Base-by-base conservation (phyloP, 2,113 vertebrate species). In the Verasper variegatus region DNA sequence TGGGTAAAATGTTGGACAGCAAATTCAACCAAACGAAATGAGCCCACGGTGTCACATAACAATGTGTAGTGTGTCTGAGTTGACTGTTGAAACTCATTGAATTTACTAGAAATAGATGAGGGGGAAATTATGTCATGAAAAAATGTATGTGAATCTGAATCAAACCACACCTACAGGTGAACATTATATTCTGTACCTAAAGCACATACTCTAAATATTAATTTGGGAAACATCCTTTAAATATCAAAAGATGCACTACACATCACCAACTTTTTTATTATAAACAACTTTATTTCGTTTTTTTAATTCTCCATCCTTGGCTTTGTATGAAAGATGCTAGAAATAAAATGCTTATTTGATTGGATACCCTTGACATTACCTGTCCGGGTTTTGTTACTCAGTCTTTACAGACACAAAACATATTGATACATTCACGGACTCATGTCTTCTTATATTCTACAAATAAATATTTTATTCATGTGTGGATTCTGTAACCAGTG, bases 401-500 rank as follows among this genome's bases (percentile, higher is more conserved):
- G 2, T 40, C 17, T 47, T 55, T 68, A n/a, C 47, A 55, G 18
- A 9, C 7, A 64, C 42, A 21, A 23, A 21, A 23, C 12, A n/a
- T 14, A 52, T 15, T 49, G 45, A 17, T 52, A 5, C 7, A 60
- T 58, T 45, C 1, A 59, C 20, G 10, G 14, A 61, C 20, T 54
- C 3, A 27, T 14, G 23, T 66, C 42, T 61, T 31, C 67, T 0
- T 8, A 23, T 23, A 57, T 15, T 51, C 14, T 8, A n/a, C 1
- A 45, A 23, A 56, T 15, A 58, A 21, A 47, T 14, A 70, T 67
- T 31, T 92, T 42, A 91, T 71, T 71, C 49, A 35, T 71, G 37
- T 74, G 91, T 89, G 0, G 86, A 10, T 12, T 92, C 62, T 68
- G 73, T 42, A 55, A 60, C 45, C 18, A 94, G 71, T 8, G 88